phyloP scores from a whole-genome alignment of 2,888 invertebrate species.

The Synergus japonicus region DNA sequence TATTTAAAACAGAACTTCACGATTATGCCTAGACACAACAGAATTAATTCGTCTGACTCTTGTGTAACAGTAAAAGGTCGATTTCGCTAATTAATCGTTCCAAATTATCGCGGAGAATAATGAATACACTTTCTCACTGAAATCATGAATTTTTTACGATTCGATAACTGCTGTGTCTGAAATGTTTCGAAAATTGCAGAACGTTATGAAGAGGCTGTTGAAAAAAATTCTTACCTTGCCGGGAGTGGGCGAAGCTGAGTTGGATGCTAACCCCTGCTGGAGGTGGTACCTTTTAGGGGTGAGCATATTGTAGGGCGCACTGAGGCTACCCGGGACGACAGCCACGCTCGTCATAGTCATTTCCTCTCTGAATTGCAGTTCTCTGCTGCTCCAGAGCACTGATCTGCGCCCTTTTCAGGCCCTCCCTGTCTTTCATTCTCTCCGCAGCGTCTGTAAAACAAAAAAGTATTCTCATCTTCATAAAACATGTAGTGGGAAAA shows the following conservation, averaged over 20 bases:
- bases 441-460: slow-evolving; percentile 55
- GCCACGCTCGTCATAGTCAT: slow-evolving; percentile 77
- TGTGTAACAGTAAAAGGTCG: slow-evolving; percentile 10
- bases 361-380: slow-evolving; percentile 66
- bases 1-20: too few species aligned
- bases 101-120: slow-evolving; percentile 55
- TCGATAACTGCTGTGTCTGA: too few species aligned
- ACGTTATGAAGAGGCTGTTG: neutral
- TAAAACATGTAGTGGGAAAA: too few species aligned
- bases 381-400: slow-evolving; percentile 62
- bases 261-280: slow-evolving; percentile 68
- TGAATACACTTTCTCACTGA: slow-evolving; percentile 36
- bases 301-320: slow-evolving; percentile 71
- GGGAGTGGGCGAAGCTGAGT: slow-evolving; percentile 65
- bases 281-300: slow-evolving; percentile 73
- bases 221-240: slow-evolving; percentile 64
- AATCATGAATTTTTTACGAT: too few species aligned
- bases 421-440: slow-evolving; percentile 67
- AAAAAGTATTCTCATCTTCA: neutral
- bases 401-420: slow-evolving; percentile 61
- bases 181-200: too few species aligned
- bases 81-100: slow-evolving; percentile 56
- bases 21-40: slow-evolving; percentile 4
- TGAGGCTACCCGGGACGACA: slow-evolving; percentile 76
- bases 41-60: neutral